Conservation (phyloP, 2,888 invertebrate species). For the Pseudococcus viburni region DNA sequence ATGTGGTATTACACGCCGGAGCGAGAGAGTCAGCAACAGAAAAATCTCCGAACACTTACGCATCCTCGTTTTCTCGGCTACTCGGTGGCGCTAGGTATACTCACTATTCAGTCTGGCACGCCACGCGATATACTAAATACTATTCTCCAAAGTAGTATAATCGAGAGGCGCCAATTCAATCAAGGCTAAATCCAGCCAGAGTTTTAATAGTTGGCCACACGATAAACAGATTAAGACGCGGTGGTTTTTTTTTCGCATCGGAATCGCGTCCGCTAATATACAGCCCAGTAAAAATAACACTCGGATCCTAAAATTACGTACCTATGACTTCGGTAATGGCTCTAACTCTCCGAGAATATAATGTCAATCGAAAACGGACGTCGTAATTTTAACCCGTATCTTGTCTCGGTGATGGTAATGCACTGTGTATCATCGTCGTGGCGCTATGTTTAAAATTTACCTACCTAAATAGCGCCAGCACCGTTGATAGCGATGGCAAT, state of each 20-base stretch:
- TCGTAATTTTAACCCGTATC: slow-evolving; percentile 32
- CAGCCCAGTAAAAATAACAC: not conserved
- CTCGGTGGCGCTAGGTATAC: not conserved
- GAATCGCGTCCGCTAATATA: not conserved
- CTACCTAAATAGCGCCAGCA: not conserved
- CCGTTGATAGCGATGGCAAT: slow-evolving; percentile 1
- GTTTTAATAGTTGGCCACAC: slow-evolving; percentile 58
- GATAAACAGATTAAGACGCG: slow-evolving; percentile 57
- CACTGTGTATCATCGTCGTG: not conserved
- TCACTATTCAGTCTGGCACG: slow-evolving; percentile 48
- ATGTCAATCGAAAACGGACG: slow-evolving; percentile 35
- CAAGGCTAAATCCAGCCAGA: slow-evolving; percentile 49
- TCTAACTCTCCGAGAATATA: not conserved
- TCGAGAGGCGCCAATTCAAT: slow-evolving; percentile 64
- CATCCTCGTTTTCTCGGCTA: not conserved
- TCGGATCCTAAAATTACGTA: not conserved
- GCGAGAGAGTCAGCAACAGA: not conserved
- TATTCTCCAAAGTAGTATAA: not conserved
- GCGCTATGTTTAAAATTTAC: not conserved
- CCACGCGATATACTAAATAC: not conserved
- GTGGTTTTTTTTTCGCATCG: slow-evolving; percentile 9
- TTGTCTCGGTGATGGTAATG: not conserved
- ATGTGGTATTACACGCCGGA: not conserved
- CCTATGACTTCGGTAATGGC: not conserved
- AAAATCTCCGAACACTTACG: not conserved